Base-by-base conservation (phyloP, 2,797 vertebrate species). In the Rhinogobio ventralis region DNA sequence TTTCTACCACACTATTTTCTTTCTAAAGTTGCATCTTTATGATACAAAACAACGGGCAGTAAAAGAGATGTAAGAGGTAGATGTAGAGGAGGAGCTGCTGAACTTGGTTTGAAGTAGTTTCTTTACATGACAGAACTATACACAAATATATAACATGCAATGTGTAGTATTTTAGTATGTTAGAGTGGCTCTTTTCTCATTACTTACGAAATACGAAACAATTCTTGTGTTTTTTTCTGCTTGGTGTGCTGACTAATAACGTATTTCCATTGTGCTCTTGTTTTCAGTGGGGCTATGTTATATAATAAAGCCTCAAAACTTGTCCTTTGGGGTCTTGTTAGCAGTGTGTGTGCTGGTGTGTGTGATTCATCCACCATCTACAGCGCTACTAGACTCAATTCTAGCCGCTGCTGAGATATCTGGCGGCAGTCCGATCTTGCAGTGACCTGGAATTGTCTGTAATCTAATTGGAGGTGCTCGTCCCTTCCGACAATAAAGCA, bases 11-110 rank as follows among this genome's bases (percentile, higher is more conserved):
- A 74, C 23, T 66, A 64, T 62, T 55, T 74, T 33, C 36, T 73
- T 74, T 67, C 57, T 81, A 51, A 72, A 57, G 45, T 79, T 71
- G 83, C 83, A 78, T 81, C 81, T 76, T 79, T 86, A 87, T 82
- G 75, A 81, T 79, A 75, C 68, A 53, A 57, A 83, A 66, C 72
- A 76, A 82, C 80, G 49, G 60, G 62, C 7, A 49, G 23, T 75
- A 53, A 39, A 76, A 75, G 72, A 77, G 66, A 57, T 66, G 68
- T 42, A 45, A 57, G 36, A 45, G 17, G 49, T 46, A 17, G 67
- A 30, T 73, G 28, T 25, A 36, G 28, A 74, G 17, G 79, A 49
- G 42, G 39, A 20, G 69, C 20, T 69, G 53, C 23, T 51, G 60
- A 78, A 60, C 77, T 51, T 55, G 73, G 39, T 76, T 30, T n/a